A percentile compares a stretch with the other conserved stretches of the same genome.
phyloP scores from a whole-genome alignment of 2,888 invertebrate genomes.

The Hypomecis punctinalis region DNA sequence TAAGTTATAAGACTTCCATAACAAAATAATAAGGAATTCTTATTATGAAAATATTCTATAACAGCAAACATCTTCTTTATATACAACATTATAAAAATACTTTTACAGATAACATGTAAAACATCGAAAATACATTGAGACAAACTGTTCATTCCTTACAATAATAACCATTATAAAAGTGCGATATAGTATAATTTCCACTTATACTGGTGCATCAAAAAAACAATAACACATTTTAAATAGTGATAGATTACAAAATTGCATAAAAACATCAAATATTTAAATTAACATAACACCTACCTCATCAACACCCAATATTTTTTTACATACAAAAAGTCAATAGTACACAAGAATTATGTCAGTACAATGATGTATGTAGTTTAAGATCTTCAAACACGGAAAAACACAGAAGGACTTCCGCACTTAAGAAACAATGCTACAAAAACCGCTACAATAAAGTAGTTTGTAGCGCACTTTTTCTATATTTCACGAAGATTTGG shows the following conservation, averaged over 20 bases:
- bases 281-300: slow-evolving; percentile 16
- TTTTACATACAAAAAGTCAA: slow-evolving; percentile 24
- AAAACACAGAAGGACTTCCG: too few relatives aligned
- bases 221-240: slow-evolving; percentile 36
- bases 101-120: slow-evolving; percentile 73
- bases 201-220: slow-evolving; percentile 39
- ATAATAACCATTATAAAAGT: slow-evolving; percentile 58
- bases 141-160: slow-evolving; percentile 48
- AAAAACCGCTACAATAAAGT: too few relatives aligned
- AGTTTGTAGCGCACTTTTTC: too few relatives aligned
- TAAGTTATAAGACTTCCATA: not conserved
- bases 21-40: too few relatives aligned
- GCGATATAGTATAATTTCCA: slow-evolving; percentile 43
- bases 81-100: slow-evolving; percentile 76
- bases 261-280: slow-evolving; percentile 25
- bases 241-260: slow-evolving; percentile 24
- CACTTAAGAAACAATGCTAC: too few relatives aligned
- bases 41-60: slow-evolving; percentile 13
- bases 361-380: slow-evolving; percentile 12
- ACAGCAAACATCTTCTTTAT: slow-evolving; percentile 55
- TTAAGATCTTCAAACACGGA: not conserved
- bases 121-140: slow-evolving; percentile 75
- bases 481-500: too few relatives aligned
- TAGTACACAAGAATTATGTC: slow-evolving; percentile 18
- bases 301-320: slow-evolving; percentile 8